Base-by-base conservation (phyloP, 2,888 invertebrate genomes). In the Argyresthia goedartella region DNA sequence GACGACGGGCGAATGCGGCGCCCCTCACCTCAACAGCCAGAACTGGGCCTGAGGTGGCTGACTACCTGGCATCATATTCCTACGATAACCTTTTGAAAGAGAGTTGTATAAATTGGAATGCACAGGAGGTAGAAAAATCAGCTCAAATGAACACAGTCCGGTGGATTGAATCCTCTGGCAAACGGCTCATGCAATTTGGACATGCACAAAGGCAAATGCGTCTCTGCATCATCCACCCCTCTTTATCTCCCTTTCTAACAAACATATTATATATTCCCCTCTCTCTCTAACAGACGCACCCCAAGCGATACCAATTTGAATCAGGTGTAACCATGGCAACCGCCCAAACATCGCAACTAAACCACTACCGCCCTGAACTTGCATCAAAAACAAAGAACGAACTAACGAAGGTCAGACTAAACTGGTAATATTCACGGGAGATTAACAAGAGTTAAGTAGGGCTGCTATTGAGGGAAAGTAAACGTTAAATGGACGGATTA, bases 161-260 rank as follows among this genome's bases (percentile, higher is more conserved):
- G 25, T 25, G 25, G 25, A 25, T 25, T 25, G 25, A 25, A 25
- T 25, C 25, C 25, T 25, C 25, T 25, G 3, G 25, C 25, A 25
- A 25, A 25, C 64, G 62, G 61, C 68, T 77, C 81, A 81, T 82
- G 77, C 80, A 84, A 81, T 82, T 81, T 77, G 71, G 66, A 69
- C 67, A 65, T 69, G 68, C 73, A 67, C 60, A 64, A 57, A 62
- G 65, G 66, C 70, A 71, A 78, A 67, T 73, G 72, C 67, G 67
- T 71, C 25, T 69, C 62, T 78, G 76, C 74, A 78, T 68, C 67
- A 66, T 64, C 64, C 67, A 65, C 73, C 75, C 80, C 69, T 60
- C 61, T 59, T 58, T 52, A 47, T 50, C 15, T 73, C 74, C 57
- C 67, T 61, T 53, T 73, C 59, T 42, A 57, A 53, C 61, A 50